Evolutionary conservation across 2,113 vertebrate species (phyloP), one percentile per base, ranked within the genome.

Genomic region (crab-eating macaque (Macaca fascicularis)): DNA sequence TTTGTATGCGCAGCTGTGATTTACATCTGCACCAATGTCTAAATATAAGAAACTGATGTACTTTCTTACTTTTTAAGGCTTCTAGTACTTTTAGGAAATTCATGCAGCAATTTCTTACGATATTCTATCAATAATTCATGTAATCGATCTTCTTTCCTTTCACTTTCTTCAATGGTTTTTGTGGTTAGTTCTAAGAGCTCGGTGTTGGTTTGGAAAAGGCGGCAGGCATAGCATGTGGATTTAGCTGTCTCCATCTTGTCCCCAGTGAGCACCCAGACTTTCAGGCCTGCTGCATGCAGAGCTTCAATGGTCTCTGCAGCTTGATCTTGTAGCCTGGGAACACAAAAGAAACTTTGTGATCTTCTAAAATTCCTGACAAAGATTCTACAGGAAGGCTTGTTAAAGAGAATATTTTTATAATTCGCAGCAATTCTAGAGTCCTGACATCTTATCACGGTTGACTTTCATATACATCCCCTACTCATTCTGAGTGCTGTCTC

Each of bases 211-310:
- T 99, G 99, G 98, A 99, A 99, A 45, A 99, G 98, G 64, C 99
- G 98, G 95, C 99, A 99, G 86, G 99, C 99, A 0, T 99, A 99
- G 98, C 99, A 99, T 1, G 99, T 99, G 90, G 99, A 99, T 96
- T 99, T 99, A 52, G 99, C 99, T 0, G 99, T 99, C 98, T 99
- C 99, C 99, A 99, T 99, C 98, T 99, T 99, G 98, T 99, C 99
- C 0, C 99, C 99, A 0, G 99, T 99, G 78, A 99, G 99, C 95
- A 99, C 99, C 99, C 99, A 99, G 13, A 99, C 99, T 96, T 99
- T 99, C 95, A 99, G 99, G 91, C 99, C 99, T 0, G 99, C 99
- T 0, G 99, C 98, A 40, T 99, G 99, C 93, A 99, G 98, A 70
- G 99, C 99, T 96, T 99, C 99, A 72, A 99, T 99, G 1, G 99